Base-by-base conservation (phyloP, 2,888 invertebrate species). In the Apotomis turbidana region DNA sequence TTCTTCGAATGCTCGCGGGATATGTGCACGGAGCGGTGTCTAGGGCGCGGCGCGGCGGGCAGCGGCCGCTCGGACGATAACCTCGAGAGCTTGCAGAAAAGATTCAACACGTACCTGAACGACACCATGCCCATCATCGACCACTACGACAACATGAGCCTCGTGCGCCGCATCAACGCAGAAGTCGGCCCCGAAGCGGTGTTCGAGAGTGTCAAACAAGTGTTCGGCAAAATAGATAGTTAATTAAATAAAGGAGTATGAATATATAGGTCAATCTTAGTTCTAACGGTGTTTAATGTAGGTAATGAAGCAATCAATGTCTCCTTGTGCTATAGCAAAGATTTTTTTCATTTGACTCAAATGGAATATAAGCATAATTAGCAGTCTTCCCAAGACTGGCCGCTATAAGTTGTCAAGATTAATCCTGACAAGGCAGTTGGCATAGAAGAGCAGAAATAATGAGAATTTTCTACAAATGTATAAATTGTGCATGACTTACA, bases 21-120 rank as follows among this genome's bases (percentile, higher is more conserved):
- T 76, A 95, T 96, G 6, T 99, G 99, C 87, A 96, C 97, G 0
- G 92, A 96, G 49, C 94, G 99, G 57, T 99, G 99, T 85, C 85
- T 99, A 69, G 95, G 95, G 4, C 95, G 99, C 74, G 99, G 99
- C 0, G 96, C 96, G 64, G 96, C 95, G 59, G 98, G 97, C 62
- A 98, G 98, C 86, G 99, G 99, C 0, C 95, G 99, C 10, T 95
- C 96, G 1, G 99, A 99, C 87, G 99, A 99, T 87, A 99, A 99
- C 84, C 86, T 95, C 58, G 98, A 98, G 55, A 97, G 97, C 79
- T 90, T 99, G 61, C 95, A 96, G 79, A 98, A 98, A 85, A 95
- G 99, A 73, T 97, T 98, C 80, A 94, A 95, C 78, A 99, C 98
- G 0, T 98, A 98, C 85, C 88, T 96, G 38, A 96, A 95, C 74